Conservation (phyloP, 2,797 vertebrate species). For the Melopsittacus undulatus region DNA sequence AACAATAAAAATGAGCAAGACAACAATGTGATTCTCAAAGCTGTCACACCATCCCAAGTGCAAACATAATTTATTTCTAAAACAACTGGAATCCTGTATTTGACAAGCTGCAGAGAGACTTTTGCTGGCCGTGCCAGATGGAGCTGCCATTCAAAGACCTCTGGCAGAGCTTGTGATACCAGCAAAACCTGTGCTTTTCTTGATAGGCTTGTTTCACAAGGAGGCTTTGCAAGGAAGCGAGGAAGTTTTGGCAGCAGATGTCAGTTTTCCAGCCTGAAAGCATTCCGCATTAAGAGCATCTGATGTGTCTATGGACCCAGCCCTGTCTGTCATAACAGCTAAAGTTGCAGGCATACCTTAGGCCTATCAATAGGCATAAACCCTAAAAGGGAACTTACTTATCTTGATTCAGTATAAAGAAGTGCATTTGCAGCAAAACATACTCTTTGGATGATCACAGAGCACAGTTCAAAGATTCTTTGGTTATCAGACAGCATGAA, state of each 20-base stretch:
- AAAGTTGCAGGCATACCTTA: background rate
- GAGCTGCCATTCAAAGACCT: conserved; percentile 35
- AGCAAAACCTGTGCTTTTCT: conserved; percentile 12
- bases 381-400: background rate
- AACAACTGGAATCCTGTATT: conserved; percentile 37
- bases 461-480: background rate
- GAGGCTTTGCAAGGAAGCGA: background rate
- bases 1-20: background rate
- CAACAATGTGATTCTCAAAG: background rate
- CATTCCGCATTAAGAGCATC: background rate
- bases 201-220: conserved; percentile 3
- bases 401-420: background rate
- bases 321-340: background rate
- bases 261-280: conserved; percentile 13
- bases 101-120: conserved; percentile 43
- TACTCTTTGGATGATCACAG: background rate
- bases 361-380: background rate
- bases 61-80: conserved; percentile 34
- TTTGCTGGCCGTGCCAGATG: conserved; percentile 35
- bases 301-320: background rate
- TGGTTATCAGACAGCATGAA: background rate
- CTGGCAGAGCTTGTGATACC: background rate
- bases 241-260: conserved; percentile 11
- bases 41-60: background rate
- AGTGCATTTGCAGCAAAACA: background rate